Evolutionary conservation across 2,797 vertebrate species (phyloP).

Genomic region (Malurus leucopterus): DNA sequence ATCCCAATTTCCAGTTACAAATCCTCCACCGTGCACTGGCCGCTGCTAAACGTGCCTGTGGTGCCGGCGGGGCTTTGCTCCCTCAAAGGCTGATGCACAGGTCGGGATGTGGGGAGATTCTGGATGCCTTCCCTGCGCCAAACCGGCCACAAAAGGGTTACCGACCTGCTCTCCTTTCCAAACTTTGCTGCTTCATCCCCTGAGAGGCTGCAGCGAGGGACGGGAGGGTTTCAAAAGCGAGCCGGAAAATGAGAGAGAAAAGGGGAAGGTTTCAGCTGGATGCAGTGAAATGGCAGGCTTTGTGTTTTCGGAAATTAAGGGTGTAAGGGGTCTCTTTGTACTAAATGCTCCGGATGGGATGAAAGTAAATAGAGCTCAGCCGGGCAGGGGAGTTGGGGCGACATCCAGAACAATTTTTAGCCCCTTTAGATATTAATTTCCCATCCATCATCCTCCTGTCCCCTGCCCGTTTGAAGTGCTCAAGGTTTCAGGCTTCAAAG

Average conservation of each 20-base stretch:
- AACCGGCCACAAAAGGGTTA: not conserved
- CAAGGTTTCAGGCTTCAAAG: conserved; percentile 72
- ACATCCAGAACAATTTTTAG: conserved; percentile 64
- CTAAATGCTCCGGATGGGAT: conserved; percentile 51
- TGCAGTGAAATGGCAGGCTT: conserved; percentile 45
- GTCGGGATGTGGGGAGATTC: not conserved
- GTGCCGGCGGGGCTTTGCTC: not conserved
- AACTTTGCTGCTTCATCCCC: not conserved
- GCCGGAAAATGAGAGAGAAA: not conserved
- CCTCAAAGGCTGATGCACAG: not conserved
- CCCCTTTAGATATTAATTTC: conserved; percentile 73
- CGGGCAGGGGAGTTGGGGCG: conserved; percentile 56
- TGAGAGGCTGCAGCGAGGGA: not conserved
- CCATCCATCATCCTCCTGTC: conserved; percentile 65
- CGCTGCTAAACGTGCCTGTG: not conserved
- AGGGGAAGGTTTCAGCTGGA: conserved; percentile 24
- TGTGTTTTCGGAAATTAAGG: conserved; percentile 59
- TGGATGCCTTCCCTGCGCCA: not conserved
- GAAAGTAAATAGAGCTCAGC: conserved; percentile 66
- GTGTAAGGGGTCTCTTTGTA: conserved; percentile 40
- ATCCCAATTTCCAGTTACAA: conserved; percentile 5
- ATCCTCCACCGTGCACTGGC: not conserved
- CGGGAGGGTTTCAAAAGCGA: conserved; percentile 28
- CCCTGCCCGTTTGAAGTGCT: conserved; percentile 71
- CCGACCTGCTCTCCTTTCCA: conserved; percentile 10